Base-by-base conservation (phyloP, 92 coral and sea anemone genomes). In the Hydrozoanthus gracilis region DNA sequence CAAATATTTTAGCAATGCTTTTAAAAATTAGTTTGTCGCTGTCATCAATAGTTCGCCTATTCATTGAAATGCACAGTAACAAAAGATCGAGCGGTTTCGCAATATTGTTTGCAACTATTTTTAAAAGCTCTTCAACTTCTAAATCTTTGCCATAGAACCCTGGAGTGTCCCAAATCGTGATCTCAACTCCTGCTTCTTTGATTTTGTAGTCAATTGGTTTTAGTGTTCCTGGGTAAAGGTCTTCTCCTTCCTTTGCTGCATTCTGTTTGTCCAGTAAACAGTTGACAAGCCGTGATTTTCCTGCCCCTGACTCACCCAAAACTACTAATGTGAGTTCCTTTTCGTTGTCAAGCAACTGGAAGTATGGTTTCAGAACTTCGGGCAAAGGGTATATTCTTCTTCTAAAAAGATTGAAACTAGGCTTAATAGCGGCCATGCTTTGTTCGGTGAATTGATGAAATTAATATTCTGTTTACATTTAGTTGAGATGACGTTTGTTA, bases 231-330 rank as follows among this genome's bases (percentile, higher is more conserved):
- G 75, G 75, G 45, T 27, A 48, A 70, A 70, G 75, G 4, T 13
- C 10, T 35, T 70, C 49, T 7, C 75, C 75, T 45, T 70, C 75
- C 49, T 6, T 9, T 70, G 75, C 75, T 16, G 11, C 13, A 14
- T 14, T 18, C 3, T 70, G 75, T 18, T 14, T 7, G 39, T 50
- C 75, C 3, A 70, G 12, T 5, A 70, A 50, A 35, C 49, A 48
- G 75, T 70, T 70, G 39, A 70, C 75, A 10, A 70, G 45, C 45
- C 75, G 46, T 70, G 75, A 70, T 39, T 70, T 70, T 48, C 75
- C 75, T 35, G 15, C 49, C 14, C 75, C 75, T 4, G 49, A 35
- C 27, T 70, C 45, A 16, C 75, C 75, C 15, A 70, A 48, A 7
- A 70, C 14, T 9, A 27, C 75, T 27, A 27, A 27, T 27, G 39